Conservation (phyloP, 2,113 vertebrate species). For the Campylomormyrus tamandua region DNA sequence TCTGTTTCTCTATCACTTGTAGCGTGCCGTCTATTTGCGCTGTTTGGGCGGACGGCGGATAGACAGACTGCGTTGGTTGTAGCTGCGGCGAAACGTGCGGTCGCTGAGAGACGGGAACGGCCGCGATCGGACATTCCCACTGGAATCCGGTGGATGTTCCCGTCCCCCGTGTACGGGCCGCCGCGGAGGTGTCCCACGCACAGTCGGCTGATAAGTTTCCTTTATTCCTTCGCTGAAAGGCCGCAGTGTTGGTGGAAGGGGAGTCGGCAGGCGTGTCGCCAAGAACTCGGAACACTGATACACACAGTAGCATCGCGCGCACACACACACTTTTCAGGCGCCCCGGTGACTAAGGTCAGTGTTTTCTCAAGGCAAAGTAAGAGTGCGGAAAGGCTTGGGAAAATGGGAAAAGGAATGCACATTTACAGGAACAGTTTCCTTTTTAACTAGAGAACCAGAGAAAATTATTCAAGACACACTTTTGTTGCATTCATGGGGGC, state of each 20-base stretch:
- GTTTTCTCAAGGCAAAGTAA: slow-evolving; percentile 63
- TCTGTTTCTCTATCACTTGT: not conserved
- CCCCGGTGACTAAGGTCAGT: slow-evolving; percentile 56
- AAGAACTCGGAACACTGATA: slow-evolving; percentile 33
- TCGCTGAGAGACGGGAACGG: not conserved
- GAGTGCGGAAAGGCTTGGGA: slow-evolving; percentile 56
- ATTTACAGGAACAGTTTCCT: not conserved
- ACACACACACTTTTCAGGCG: slow-evolving; percentile 20
- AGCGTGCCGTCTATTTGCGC: not conserved
- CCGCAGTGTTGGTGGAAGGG: slow-evolving; percentile 49
- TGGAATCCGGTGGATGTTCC: slow-evolving; percentile 12
- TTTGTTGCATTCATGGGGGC: not conserved
- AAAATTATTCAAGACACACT: slow-evolving; percentile 1
- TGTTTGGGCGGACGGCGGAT: not conserved
- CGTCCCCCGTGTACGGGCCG: slow-evolving; percentile 11
- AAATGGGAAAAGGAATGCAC: slow-evolving; percentile 17
- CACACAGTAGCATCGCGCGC: slow-evolving; percentile 15
- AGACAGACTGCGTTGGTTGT: not conserved
- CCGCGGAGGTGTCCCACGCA: slow-evolving; percentile 29
- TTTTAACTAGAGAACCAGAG: not conserved
- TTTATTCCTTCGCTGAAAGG: slow-evolving; percentile 43
- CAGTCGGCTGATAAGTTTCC: slow-evolving; percentile 23
- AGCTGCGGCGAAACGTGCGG: not conserved
- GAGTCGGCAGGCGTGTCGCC: slow-evolving; percentile 46
- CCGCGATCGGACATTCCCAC: not conserved